Conservation (phyloP, 2,113 vertebrate genomes). For the Sminthopsis crassicaudata region DNA sequence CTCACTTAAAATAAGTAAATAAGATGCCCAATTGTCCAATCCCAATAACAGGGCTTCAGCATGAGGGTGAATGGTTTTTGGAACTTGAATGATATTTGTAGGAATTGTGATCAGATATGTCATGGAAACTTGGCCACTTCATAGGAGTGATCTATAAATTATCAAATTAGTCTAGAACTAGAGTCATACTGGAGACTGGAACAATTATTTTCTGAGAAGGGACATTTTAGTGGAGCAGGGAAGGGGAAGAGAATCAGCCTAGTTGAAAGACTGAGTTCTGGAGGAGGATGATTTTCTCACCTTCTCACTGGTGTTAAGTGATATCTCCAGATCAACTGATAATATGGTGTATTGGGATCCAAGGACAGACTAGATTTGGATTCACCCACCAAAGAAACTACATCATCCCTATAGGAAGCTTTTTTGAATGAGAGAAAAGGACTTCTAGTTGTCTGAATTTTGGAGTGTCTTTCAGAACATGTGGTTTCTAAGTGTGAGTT, state of each 20-base stretch:
- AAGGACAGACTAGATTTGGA: neutral
- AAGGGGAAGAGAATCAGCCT: neutral
- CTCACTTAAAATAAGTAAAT: neutral
- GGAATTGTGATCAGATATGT: neutral
- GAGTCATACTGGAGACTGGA: neutral
- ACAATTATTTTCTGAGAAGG: neutral
- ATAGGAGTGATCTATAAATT: neutral
- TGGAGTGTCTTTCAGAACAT: neutral
- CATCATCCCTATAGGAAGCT: neutral
- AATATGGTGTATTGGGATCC: neutral
- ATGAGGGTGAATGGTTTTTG: neutral
- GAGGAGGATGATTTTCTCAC: neutral
- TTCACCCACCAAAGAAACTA: neutral
- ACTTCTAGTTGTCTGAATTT: neutral
- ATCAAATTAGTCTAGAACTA: neutral
- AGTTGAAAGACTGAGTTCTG: neutral
- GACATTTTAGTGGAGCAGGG: neutral
- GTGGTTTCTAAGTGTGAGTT: neutral
- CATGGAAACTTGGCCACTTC: neutral
- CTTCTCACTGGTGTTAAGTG: neutral
- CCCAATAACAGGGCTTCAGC: neutral
- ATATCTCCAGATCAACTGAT: neutral
- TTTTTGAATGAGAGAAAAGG: neutral
- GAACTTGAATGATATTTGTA: neutral
- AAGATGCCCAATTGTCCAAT: neutral